Evolutionary conservation across 2,113 vertebrate genomes (phyloP), one percentile per base, ranked within the genome.

Genomic region (Ctenodactylus gundi): DNA sequence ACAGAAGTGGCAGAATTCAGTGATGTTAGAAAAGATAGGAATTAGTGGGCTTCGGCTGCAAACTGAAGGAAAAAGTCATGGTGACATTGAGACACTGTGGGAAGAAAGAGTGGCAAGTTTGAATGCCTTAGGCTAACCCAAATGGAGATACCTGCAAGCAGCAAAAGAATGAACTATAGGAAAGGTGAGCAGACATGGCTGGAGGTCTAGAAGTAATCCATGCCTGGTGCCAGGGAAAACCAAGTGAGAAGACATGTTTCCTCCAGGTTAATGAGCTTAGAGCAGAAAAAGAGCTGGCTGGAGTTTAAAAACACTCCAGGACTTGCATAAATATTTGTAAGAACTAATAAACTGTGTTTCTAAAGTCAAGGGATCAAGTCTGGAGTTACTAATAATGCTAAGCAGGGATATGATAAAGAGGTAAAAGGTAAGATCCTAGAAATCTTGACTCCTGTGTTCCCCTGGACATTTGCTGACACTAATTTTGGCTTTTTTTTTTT

Each of bases 261-360:
- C 27, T 3, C 1, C 18, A 27, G 55, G 53, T 72, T 13, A 82
- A 65, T 27, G 34, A 90, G 14, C 86, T 93, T 31, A 76, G 72
- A 55, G 78, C 41, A 94, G 62, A 76, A 64, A 84, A 12, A 81
- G 12, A 46, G 49, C n/a, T 88, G 78, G 41, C 51, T 67, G 49
- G 10, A 73, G 41, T 58, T 57, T 14, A 49, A 36, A 75, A 7
- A 83, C 73, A 75, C 39, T 39, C 67, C 27, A 34, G 44, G 76
- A 68, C 89, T 85, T 94, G 31, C 7, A 36, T 67, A 87, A 60
- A 60, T 70, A 88, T 53, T 55, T 92, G 13, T 90, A 90, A 77
- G 57, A 67, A 68, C 57, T 60, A 68, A 29, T 39, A 77, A 88
- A 75, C 77, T 91, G 25, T 72, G 72, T 68, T 64, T 95, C 72